These are phyloP conservation scores for Phytoseiulus persimilis DNA, from an alignment of 2,888 invertebrate genomes.

Conservation along the genomic window DNA sequence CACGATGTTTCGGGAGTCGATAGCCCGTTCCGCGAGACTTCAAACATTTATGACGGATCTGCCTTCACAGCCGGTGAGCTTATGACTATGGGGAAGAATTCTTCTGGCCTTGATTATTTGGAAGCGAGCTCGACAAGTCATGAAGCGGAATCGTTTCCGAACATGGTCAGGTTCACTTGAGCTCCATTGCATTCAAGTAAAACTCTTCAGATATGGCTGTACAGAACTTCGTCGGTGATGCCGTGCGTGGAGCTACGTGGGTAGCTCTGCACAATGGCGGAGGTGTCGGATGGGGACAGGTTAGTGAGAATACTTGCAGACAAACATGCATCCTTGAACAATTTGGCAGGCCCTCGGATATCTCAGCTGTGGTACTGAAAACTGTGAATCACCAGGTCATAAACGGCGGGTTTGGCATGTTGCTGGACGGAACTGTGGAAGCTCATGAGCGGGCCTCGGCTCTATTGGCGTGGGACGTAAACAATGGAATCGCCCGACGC, in stretches of 20 bases:
- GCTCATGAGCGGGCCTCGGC: conserved; percentile 52
- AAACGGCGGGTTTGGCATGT: conserved; percentile 59
- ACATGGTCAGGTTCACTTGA: neutral
- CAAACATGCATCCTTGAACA: neutral
- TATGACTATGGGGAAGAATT: too few relatives aligned
- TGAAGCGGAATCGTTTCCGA: neutral
- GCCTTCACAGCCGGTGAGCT: conserved; percentile 56
- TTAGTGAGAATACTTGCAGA: neutral
- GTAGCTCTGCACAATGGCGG: conserved; percentile 58
- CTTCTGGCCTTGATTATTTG: too few relatives aligned
- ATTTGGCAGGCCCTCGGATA: too few relatives aligned
- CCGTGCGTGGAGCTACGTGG: conserved; percentile 60
- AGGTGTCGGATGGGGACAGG: conserved; percentile 55
- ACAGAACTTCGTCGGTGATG: conserved; percentile 57
- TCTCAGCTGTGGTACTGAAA: neutral
- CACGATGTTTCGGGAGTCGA: conserved; percentile 61
- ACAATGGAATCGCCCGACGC: conserved; percentile 53
- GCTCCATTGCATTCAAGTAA: neutral
- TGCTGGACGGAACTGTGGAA: conserved; percentile 56
- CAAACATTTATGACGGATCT: conserved; percentile 59
- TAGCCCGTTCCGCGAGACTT: conserved; percentile 59
- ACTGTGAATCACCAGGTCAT: conserved; percentile 53
- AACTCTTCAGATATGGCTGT: conserved; percentile 55
- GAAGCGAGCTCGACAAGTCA: too few relatives aligned
- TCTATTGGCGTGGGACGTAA: conserved; percentile 59